Percentiles rank a stretch among this genome's conserved stretches.
Evolutionary conservation across 2,888 invertebrate species (phyloP).

Genomic region (Baronia brevicornis): DNA sequence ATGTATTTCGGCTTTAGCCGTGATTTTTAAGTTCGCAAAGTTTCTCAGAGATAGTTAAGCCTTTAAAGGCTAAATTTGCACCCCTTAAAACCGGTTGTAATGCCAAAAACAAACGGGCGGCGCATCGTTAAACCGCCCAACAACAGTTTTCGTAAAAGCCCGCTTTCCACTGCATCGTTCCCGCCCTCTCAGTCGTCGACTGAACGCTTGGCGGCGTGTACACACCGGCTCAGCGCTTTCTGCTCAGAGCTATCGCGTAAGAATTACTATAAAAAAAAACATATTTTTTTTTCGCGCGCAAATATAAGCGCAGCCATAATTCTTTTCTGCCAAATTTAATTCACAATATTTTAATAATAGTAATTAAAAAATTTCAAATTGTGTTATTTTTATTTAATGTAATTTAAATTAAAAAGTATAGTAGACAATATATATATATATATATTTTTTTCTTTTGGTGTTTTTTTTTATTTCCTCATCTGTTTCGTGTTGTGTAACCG

Average conservation of each 20-base stretch:
- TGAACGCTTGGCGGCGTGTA: conserved; percentile 5
- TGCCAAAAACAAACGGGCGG: conserved; percentile 6
- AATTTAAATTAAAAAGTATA: too few relatives aligned
- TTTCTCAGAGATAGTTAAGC: too few relatives aligned
- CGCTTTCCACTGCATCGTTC: conserved; percentile 8
- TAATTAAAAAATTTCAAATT: too few relatives aligned
- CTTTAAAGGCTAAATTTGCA: conserved; percentile 10
- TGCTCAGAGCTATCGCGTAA: background rate
- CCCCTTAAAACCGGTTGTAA: conserved; percentile 9
- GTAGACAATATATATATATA: too few relatives aligned
- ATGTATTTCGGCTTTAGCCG: too few relatives aligned
- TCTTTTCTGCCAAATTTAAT: too few relatives aligned
- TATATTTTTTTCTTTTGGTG: conserved; percentile 1
- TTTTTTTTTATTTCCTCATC: conserved; percentile 1
- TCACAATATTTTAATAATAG: too few relatives aligned
- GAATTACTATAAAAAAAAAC: conserved; percentile 5
- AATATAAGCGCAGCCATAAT: too few relatives aligned
- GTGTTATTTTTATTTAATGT: too few relatives aligned
- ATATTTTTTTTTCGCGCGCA: background rate
- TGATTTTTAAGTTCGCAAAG: too few relatives aligned
- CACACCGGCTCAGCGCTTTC: conserved; percentile 5
- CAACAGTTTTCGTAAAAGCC: conserved; percentile 10
- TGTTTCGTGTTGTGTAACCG: conserved; percentile 1
- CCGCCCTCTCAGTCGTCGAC: conserved; percentile 11
- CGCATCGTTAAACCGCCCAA: conserved; percentile 4